Conservation (phyloP, 1,140 invertebrate genomes). For the Drosophila nikananu region DNA sequence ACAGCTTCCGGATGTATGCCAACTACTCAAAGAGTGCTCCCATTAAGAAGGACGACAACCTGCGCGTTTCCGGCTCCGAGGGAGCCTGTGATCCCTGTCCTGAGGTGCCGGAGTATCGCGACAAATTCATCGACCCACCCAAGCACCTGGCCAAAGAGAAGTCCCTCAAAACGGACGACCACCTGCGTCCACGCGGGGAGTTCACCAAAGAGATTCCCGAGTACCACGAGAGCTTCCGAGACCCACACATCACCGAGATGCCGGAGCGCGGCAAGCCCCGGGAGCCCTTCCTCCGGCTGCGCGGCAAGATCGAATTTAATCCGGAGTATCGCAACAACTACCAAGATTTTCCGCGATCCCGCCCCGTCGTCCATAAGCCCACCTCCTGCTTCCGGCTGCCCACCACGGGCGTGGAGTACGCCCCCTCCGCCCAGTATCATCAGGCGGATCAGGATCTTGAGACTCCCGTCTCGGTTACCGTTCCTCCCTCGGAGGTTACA, state of each 20-base stretch:
- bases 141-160: constrained; percentile 73
- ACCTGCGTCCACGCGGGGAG: constrained; percentile 73
- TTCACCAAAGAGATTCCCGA: constrained; percentile 81
- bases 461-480: constrained; percentile 35
- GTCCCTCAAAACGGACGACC: constrained; percentile 75
- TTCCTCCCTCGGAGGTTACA: constrained; percentile 58
- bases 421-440: constrained; percentile 16
- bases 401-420: constrained; percentile 36
- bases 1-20: constrained; percentile 82
- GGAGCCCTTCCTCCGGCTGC: constrained; percentile 73
- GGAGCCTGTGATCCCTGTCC: constrained; percentile 9
- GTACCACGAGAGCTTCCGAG: constrained; percentile 84
- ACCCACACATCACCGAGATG: constrained; percentile 80
- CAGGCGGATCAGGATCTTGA: constrained; percentile 20
- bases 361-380: constrained; percentile 79
- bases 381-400: constrained; percentile 76
- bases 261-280: constrained; percentile 80
- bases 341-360: constrained; percentile 77
- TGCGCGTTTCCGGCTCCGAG: constrained; percentile 71
- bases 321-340: constrained; percentile 83
- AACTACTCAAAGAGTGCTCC: constrained; percentile 81
- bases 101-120: constrained; percentile 75
- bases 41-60: constrained; percentile 80
- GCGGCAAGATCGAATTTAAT: constrained; percentile 84
- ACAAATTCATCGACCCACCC: constrained; percentile 78